Conservation (phyloP, 2,797 vertebrate genomes). For the Parambassis ranga region DNA sequence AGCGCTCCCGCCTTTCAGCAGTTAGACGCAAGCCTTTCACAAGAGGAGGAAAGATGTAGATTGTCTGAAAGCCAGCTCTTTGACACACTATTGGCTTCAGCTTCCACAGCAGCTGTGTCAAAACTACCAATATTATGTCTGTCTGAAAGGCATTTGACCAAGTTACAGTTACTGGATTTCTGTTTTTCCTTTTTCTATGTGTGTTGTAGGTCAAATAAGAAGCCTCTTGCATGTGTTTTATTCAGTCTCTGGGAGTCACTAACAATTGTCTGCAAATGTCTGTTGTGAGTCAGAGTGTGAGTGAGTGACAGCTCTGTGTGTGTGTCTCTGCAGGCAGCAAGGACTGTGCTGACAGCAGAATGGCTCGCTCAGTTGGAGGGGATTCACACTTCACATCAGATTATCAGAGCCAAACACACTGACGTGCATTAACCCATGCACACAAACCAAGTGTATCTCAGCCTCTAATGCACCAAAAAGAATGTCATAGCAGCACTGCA, state of each 20-base stretch:
- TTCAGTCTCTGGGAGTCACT: background rate
- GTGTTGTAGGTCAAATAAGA: background rate
- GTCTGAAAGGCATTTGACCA: background rate
- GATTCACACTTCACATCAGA: constrained; percentile 61
- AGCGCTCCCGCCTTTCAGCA: no score
- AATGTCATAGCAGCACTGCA: constrained; percentile 19
- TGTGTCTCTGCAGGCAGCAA: constrained; percentile 51
- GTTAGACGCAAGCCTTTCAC: background rate
- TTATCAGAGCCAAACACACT: constrained; percentile 29
- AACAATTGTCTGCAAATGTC: constrained; percentile 10
- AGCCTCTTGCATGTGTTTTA: background rate
- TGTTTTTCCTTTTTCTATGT: background rate
- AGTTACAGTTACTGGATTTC: background rate
- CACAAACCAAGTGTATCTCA: no score
- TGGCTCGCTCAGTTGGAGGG: constrained; percentile 65
- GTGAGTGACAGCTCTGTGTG: constrained; percentile 58
- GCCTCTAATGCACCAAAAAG: no score
- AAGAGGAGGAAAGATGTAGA: background rate
- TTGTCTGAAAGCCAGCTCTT: background rate
- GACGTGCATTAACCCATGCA: background rate
- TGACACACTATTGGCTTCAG: background rate
- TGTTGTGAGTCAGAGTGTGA: constrained; percentile 14
- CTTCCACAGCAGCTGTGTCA: background rate
- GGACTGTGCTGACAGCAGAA: constrained; percentile 62
- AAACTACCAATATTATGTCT: no score